phyloP scores from a whole-genome alignment of 2,888 invertebrate genomes.

The Polietes domitor region DNA sequence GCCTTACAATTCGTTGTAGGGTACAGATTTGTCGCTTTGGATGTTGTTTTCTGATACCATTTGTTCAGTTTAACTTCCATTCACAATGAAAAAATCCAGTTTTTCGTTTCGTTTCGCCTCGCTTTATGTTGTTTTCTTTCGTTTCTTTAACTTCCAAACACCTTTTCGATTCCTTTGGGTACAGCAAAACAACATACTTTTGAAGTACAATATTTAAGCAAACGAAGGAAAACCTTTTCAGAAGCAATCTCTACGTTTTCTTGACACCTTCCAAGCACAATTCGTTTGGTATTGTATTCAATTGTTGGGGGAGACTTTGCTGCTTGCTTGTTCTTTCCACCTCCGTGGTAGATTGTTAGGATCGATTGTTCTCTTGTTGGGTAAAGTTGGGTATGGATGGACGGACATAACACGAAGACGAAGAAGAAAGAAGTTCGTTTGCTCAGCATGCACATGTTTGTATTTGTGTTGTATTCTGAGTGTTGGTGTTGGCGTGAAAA shows the following conservation, averaged over 20 bases:
- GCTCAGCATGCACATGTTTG: conserved; percentile 32
- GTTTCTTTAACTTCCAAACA: conserved; percentile 32
- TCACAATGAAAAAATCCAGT: conserved; percentile 59
- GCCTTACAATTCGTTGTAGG: background rate
- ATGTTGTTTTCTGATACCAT: background rate
- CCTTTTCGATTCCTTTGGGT: conserved; percentile 50
- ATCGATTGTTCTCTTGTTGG: conserved; percentile 47
- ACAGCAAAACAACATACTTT: conserved; percentile 33
- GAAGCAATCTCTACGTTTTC: conserved; percentile 60
- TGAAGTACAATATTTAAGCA: background rate
- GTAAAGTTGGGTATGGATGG: conserved; percentile 34
- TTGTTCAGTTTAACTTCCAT: conserved; percentile 57
- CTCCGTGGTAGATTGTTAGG: conserved; percentile 52
- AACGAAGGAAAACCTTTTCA: background rate
- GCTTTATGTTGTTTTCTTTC: conserved; percentile 26
- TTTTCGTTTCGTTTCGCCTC: conserved; percentile 57
- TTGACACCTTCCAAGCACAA: conserved; percentile 62
- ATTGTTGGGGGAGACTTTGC: conserved; percentile 53
- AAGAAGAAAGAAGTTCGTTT: conserved; percentile 43
- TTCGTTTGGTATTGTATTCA: conserved; percentile 63
- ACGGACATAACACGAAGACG: conserved; percentile 36
- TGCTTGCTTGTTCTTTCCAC: conserved; percentile 34
- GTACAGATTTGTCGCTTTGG: background rate
- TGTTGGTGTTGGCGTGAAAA: conserved; percentile 64
- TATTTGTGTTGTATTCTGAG: conserved; percentile 30